A percentile compares a stretch with the other conserved stretches of the same genome.
Evolutionary conservation across 2,888 invertebrate species (phyloP).

Genomic region (Ennomos erosarius): DNA sequence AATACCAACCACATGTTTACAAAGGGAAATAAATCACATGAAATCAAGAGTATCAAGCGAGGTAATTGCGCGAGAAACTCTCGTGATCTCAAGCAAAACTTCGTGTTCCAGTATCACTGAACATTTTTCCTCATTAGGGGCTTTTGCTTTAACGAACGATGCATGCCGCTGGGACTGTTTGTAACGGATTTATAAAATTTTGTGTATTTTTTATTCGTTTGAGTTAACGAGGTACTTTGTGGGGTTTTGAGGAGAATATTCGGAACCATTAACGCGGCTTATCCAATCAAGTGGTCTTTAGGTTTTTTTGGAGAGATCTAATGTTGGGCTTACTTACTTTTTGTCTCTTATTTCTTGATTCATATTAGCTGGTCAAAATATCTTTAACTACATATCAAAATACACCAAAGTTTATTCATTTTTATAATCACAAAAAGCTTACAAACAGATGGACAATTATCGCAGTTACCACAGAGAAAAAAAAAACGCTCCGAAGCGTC

Average conservation of each 20-base stretch:
- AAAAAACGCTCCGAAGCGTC: too few species aligned
- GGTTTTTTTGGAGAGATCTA: background rate
- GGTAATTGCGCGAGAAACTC: constrained; percentile 65
- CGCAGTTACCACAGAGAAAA: too few species aligned
- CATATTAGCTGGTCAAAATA: too few species aligned
- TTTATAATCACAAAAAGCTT: background rate
- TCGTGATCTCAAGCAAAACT: constrained; percentile 50
- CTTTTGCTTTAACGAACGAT: constrained; percentile 61
- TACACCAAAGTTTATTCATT: background rate
- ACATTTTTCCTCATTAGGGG: constrained; percentile 72
- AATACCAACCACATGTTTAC: constrained; percentile 8
- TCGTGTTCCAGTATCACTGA: constrained; percentile 58
- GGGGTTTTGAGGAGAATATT: constrained; percentile 12
- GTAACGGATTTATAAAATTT: constrained; percentile 26
- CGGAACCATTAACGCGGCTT: constrained; percentile 16
- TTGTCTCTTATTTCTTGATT: too few species aligned
- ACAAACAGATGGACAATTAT: too few species aligned
- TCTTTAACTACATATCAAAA: too few species aligned
- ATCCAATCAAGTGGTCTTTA: constrained; percentile 12
- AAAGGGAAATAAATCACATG: constrained; percentile 37
- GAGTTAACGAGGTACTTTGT: constrained; percentile 30
- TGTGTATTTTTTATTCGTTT: constrained; percentile 19
- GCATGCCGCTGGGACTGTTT: constrained; percentile 40
- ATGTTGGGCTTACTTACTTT: too few species aligned
- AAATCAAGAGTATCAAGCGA: constrained; percentile 56